phyloP scores from a whole-genome alignment of 2,888 invertebrate genomes.

The Panopea generosa region DNA sequence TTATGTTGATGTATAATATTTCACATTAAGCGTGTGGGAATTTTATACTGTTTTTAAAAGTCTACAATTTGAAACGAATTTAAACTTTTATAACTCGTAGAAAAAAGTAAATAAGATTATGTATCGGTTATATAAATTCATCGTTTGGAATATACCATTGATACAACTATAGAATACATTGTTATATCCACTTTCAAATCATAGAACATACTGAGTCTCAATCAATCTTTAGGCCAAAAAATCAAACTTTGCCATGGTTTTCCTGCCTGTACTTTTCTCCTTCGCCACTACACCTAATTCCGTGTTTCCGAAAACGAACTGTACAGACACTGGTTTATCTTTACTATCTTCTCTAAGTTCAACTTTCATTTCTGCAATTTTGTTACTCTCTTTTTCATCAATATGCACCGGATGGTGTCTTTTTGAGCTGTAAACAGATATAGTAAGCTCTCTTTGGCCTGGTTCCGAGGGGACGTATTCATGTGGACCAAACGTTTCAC shows the following conservation, averaged over 20 bases:
- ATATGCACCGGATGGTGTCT: conserved; percentile 45
- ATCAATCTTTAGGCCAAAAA: conserved; percentile 16
- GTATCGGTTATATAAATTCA: too few relatives aligned
- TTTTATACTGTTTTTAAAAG: too few relatives aligned
- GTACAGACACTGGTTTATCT: conserved; percentile 52
- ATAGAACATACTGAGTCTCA: too few relatives aligned
- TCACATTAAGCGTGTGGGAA: too few relatives aligned
- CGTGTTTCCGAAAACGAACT: conserved; percentile 62
- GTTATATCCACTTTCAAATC: too few relatives aligned
- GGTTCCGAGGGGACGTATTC: conserved; percentile 52
- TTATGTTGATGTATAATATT: too few relatives aligned
- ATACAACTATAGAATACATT: too few relatives aligned
- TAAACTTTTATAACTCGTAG: too few relatives aligned
- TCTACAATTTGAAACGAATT: too few relatives aligned
- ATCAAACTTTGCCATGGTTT: conserved; percentile 45
- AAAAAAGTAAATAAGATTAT: too few relatives aligned
- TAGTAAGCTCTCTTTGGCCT: conserved; percentile 33
- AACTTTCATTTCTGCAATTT: conserved; percentile 59
- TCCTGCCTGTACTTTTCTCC: conserved; percentile 47
- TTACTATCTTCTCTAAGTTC: conserved; percentile 36
- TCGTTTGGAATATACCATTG: too few relatives aligned
- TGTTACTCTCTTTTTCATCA: conserved; percentile 36
- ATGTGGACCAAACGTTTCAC: conserved; percentile 47
- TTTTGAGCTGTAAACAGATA: conserved; percentile 50
- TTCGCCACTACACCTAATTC: conserved; percentile 51